Percentiles rank a stretch among this genome's conserved stretches.
Evolutionary conservation across 2,888 invertebrate genomes (phyloP).

Genomic region (Hemaris fuciformis): DNA sequence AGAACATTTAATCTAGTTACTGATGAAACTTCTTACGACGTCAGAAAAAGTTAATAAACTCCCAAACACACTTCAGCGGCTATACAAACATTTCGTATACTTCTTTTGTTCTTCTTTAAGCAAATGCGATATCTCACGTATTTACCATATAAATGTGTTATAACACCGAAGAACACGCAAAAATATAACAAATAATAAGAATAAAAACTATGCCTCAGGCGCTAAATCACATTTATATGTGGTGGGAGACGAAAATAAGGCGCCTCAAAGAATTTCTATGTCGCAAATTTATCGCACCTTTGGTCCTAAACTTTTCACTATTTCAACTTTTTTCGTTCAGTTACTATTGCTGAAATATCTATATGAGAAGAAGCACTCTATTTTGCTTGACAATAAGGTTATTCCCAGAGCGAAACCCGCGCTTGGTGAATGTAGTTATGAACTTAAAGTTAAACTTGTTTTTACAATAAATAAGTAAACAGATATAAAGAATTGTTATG

Average conservation of each 20-base stretch:
- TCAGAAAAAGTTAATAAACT: slow-evolving; percentile 23
- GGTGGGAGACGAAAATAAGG: slow-evolving; percentile 33
- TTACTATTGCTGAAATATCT: slow-evolving; percentile 40
- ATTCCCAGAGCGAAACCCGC: slow-evolving; percentile 45
- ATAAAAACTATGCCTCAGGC: slow-evolving; percentile 32
- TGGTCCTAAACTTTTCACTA: slow-evolving; percentile 38
- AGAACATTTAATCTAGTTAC: neutral
- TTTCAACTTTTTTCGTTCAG: slow-evolving; percentile 43
- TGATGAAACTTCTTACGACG: neutral
- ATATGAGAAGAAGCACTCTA: slow-evolving; percentile 35
- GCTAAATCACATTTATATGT: slow-evolving; percentile 32
- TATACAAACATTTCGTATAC: slow-evolving; percentile 25
- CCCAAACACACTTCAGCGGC: slow-evolving; percentile 21
- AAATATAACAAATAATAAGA: slow-evolving; percentile 47
- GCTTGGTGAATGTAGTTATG: slow-evolving; percentile 51
- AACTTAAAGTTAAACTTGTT: slow-evolving; percentile 41
- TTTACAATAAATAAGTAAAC: neutral
- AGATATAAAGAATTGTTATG: neutral
- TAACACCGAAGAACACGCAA: slow-evolving; percentile 44
- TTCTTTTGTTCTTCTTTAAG: slow-evolving; percentile 29
- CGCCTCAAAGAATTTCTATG: slow-evolving; percentile 30
- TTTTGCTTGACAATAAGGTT: slow-evolving; percentile 53
- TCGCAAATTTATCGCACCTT: slow-evolving; percentile 32
- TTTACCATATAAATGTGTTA: slow-evolving; percentile 56
- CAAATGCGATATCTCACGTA: slow-evolving; percentile 35